phyloP scores from a whole-genome alignment of 2,113 vertebrate species.

The Pristiophorus japonicus region DNA sequence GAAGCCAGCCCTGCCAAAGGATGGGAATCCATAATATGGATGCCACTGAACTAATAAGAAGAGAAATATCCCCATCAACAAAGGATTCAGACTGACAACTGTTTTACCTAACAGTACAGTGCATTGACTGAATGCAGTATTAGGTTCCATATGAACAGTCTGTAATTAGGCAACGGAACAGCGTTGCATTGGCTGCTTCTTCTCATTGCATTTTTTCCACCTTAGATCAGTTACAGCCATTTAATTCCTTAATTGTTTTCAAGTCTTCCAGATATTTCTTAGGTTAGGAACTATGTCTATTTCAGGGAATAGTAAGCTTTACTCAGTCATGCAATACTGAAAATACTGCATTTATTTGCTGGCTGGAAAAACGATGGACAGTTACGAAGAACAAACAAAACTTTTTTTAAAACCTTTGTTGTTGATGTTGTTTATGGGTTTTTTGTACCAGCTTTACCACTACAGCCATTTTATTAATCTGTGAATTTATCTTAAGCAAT shows the following conservation, averaged over 20 bases:
- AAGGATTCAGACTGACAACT: constrained; percentile 66
- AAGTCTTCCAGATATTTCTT: constrained; percentile 83
- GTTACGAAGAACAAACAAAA: constrained; percentile 71
- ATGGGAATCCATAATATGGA: constrained; percentile 86
- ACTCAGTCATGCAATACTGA: constrained; percentile 86
- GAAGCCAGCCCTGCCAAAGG: constrained; percentile 93
- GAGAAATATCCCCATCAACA: constrained; percentile 62
- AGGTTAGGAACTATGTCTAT: constrained; percentile 73
- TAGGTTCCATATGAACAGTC: constrained; percentile 68
- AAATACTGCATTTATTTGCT: constrained; percentile 79
- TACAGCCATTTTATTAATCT: constrained; percentile 86
- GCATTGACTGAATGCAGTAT: constrained; percentile 70
- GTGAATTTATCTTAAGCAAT: constrained; percentile 94
- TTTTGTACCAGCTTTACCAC: constrained; percentile 93
- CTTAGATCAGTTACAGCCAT: constrained; percentile 72
- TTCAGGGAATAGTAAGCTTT: constrained; percentile 86
- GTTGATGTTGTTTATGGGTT: constrained; percentile 77
- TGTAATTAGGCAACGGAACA: constrained; percentile 61
- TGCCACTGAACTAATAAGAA: constrained; percentile 74
- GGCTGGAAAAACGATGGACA: constrained; percentile 73
- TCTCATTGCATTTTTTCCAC: constrained; percentile 67
- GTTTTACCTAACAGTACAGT: constrained; percentile 60
- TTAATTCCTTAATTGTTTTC: constrained; percentile 76
- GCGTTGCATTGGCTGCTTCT: constrained; percentile 65
- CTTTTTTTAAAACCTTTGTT: constrained; percentile 73